Evolutionary conservation across 2,797 vertebrate species (phyloP), one percentile per base, ranked within the genome.

Genomic region (Pyrocephalus nanus): DNA sequence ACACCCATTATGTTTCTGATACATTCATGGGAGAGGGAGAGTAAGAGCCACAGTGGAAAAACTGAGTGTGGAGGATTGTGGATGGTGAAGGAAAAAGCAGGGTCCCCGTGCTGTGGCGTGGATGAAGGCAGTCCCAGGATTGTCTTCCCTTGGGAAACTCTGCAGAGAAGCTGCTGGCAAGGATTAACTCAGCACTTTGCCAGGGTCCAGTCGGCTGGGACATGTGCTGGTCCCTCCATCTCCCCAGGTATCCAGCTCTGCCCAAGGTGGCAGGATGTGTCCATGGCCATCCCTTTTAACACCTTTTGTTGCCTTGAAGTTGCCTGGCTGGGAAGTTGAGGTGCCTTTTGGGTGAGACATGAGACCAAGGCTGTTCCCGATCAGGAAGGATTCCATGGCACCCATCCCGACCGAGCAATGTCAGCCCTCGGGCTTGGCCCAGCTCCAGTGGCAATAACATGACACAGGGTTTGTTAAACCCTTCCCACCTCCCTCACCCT

Each of bases 381-480:
- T 42, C 26, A 11, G 57, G 57, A 73, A 32, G 57, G 58, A 80
- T 61, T 76, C 70, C 38, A 12, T 76, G 78, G 88, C 85, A 61
- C 26, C 1, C 7, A 0, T 83, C 77, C 85, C 11, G 0, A 55
- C 1, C 0, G n/a, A 80, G 69, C 60, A 61, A 5, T 29, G 4
- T 71, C 66, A 69, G 38, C 73, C 88, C 55, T 86, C 2, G 0
- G 8, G 36, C 36, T 23, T 80, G 77, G 88, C 88, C 57, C 36
- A n/a, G 1, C 48, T 91, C 77, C 69, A 76, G 58, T 11, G 1
- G 15, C 32, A 64, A 53, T 66, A 78, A 53, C 1, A 4, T 1
- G 29, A 65, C 66, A 21, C 45, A 1, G 21, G 43, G 73, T 36
- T 58, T 18, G 2, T n/a, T 89, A 91, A 93, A 94, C 77, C 55